Conservation (phyloP, 2,797 vertebrate species). For the Hybognathus amarus region DNA sequence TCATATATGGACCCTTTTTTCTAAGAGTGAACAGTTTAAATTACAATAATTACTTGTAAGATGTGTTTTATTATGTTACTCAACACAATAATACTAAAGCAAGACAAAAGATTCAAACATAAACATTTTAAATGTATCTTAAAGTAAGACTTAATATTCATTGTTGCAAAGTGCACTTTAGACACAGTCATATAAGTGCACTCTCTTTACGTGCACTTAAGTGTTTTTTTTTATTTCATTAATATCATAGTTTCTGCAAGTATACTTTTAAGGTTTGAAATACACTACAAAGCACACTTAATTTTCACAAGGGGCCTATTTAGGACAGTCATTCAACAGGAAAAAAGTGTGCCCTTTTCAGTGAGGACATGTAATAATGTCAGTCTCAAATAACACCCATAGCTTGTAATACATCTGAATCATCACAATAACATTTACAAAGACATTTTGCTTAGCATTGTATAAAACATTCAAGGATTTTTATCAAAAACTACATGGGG, state of each 20-base stretch:
- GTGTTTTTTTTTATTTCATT: neutral
- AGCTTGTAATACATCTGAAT: neutral
- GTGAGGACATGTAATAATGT: constrained; percentile 4
- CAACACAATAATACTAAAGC: neutral
- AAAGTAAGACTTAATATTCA: neutral
- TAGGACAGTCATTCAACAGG: constrained; percentile 16
- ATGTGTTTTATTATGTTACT: neutral
- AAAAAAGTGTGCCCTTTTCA: neutral
- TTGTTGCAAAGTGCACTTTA: neutral
- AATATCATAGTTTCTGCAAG: neutral
- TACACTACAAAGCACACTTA: neutral
- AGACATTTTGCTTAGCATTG: neutral
- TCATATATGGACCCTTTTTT: no score
- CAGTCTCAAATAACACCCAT: neutral
- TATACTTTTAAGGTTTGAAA: neutral
- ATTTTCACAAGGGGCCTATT: neutral
- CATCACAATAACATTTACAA: neutral
- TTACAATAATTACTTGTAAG: neutral
- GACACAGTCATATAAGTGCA: neutral
- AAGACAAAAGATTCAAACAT: neutral
- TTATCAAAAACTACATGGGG: neutral
- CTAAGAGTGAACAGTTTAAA: no score
- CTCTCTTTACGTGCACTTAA: neutral
- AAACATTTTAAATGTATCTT: neutral
- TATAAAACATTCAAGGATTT: neutral